Conservation (phyloP, 2,797 vertebrate genomes). For the Gorsachius magnificus region DNA sequence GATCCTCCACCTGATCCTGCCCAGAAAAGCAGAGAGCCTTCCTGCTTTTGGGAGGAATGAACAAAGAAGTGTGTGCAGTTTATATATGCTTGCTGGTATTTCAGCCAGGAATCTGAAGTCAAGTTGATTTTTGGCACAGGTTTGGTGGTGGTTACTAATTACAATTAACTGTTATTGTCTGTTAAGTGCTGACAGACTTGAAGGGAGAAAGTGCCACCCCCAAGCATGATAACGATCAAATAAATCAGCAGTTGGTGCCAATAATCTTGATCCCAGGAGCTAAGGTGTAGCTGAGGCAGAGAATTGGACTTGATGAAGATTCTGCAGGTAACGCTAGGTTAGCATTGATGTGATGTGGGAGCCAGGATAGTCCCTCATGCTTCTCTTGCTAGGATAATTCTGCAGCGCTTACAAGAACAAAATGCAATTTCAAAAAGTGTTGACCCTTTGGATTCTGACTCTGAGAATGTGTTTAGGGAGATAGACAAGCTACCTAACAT, state of each 20-base stretch:
- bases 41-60: fast-evolving
- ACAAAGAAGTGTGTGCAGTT: neutral
- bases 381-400: neutral
- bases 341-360: neutral
- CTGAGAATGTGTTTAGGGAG: neutral
- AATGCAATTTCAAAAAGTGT: neutral
- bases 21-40: neutral
- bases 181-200: neutral
- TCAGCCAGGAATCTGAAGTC: neutral
- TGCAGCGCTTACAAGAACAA: neutral
- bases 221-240: neutral
- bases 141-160: neutral
- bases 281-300: neutral
- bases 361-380: fast-evolving
- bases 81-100: neutral
- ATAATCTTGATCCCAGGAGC: neutral
- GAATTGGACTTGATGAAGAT: neutral
- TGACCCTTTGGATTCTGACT: neutral
- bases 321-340: neutral
- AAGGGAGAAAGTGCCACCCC: neutral
- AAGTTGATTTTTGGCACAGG: neutral
- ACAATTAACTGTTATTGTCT: neutral
- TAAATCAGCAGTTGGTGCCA: neutral
- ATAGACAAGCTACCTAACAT: neutral
- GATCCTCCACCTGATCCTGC: neutral